Evolutionary conservation across 2,888 invertebrate genomes (phyloP).

Genomic region (Muschampia staudingeri): DNA sequence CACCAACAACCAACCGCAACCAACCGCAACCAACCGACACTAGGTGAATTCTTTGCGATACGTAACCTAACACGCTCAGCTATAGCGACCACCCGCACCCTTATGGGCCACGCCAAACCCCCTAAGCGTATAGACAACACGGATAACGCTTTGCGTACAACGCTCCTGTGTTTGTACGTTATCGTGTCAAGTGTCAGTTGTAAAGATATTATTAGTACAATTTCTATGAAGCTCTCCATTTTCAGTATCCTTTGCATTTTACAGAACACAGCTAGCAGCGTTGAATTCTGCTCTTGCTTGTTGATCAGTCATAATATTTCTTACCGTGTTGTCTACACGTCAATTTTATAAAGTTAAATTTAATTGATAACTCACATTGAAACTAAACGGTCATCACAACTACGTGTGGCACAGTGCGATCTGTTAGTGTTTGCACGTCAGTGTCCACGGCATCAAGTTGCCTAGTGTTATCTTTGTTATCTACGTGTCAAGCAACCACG

Average conservation of each 20-base stretch:
- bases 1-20: constrained; percentile 77
- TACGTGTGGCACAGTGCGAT: constrained; percentile 87
- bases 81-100: constrained; percentile 89
- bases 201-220: not conserved
- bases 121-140: constrained; percentile 77
- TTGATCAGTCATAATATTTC: not conserved
- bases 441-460: constrained; percentile 70
- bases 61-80: constrained; percentile 77
- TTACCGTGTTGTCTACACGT: constrained; percentile 83
- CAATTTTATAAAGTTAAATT: constrained; percentile 25
- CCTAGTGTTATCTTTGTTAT: constrained; percentile 58
- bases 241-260: not conserved
- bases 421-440: constrained; percentile 78
- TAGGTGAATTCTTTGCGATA: constrained; percentile 91
- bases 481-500: constrained; percentile 38
- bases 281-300: not conserved
- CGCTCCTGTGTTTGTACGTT: not conserved
- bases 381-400: constrained; percentile 90
- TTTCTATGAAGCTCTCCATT: not conserved
- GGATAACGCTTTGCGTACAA: constrained; percentile 26
- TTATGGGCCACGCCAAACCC: constrained; percentile 77
- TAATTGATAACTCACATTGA: constrained; percentile 72
- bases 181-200: not conserved
- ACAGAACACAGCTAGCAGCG: not conserved
- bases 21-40: constrained; percentile 90